These are phyloP conservation scores for Enteromius argenteus DNA, from an alignment of 2,797 vertebrate genomes.

Conservation along the genomic window DNA sequence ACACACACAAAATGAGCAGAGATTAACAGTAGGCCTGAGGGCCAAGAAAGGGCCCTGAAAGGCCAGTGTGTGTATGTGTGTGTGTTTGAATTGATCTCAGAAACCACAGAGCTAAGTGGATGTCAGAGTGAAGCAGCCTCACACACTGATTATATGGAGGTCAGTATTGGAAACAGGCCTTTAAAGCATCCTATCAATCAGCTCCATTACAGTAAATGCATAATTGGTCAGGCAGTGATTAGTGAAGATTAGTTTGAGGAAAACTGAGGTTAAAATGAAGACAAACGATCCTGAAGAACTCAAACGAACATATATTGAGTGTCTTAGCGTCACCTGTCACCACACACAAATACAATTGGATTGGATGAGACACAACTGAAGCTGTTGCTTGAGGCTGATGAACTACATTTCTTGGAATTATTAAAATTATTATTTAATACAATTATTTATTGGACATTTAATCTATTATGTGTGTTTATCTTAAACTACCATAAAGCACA, in stretches of 20 bases:
- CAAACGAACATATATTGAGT: neutral
- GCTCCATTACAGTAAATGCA: conserved; percentile 24
- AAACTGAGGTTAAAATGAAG: conserved; percentile 10
- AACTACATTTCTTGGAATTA: neutral
- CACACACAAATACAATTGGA: neutral
- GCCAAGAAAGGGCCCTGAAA: conserved; percentile 7
- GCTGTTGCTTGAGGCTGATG: neutral
- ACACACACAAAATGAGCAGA: conserved; percentile 26
- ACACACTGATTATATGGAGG: conserved; percentile 7
- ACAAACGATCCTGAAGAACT: conserved; percentile 4
- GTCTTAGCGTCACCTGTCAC: neutral
- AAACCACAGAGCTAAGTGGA: conserved; percentile 38
- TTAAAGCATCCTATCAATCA: conserved; percentile 36
- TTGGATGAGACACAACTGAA: neutral
- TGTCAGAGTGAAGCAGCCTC: conserved; percentile 8
- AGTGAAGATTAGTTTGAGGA: conserved; percentile 31
- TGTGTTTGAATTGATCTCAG: conserved; percentile 36
- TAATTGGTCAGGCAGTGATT: conserved; percentile 33
- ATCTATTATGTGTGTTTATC: neutral
- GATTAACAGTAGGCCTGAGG: conserved; percentile 38
- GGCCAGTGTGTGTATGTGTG: neutral
- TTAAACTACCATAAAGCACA: neutral
- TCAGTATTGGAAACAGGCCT: neutral
- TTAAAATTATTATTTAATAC: neutral
- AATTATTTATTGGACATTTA: neutral